Evolutionary conservation across 2,888 invertebrate genomes (phyloP), one percentile per base, ranked within the genome.

Genomic region (Spodoptera exigua): DNA sequence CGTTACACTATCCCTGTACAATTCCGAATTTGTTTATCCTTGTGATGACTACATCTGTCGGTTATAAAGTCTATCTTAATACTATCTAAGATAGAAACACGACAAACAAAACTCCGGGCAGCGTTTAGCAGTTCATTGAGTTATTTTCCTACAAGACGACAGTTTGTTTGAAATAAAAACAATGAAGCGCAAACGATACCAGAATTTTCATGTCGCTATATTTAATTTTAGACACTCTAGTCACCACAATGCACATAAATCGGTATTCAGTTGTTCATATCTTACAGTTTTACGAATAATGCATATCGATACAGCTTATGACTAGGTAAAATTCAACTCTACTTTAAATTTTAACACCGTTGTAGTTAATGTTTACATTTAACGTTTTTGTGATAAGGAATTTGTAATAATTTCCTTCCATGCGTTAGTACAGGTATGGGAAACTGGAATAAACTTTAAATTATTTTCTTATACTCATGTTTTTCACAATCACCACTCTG

Each of bases 1-100:
- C 83, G 80, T 85, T 88, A 88, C 80, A 80, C 83, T 90, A 91
- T 94, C 94, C 94, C 94, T 94, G 94, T 94, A 93, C 91, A 89
- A 85, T 91, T 92, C 94, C 94, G 94, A 94, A 93, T 93, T 93
- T 93, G 94, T 92, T 86, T 70, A 60, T 66, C 61, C 54, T 69
- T 73, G 77, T 69, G 73, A 79, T 81, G 80, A 78, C 74, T 79
- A 81, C 78, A 74, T 79, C 59, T 55, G 64, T 44, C 61, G 71
- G 56, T 45, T 63, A 53, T 78, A 63, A 73, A 66, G 51, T 69
- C 54, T 77, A 74, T 70, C 72, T 71, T 76, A 75, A 67, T 56
- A 44, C 43, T 63, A 70, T 61, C 46, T 46, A 47, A 14, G 13
- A 54, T 45, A 37, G 60, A 58, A 66, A 49, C 49, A 47, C 13